Evolutionary conservation across 2,797 vertebrate genomes (phyloP), one percentile per base, ranked within the genome.

Genomic region (Phylloscopus collybita): DNA sequence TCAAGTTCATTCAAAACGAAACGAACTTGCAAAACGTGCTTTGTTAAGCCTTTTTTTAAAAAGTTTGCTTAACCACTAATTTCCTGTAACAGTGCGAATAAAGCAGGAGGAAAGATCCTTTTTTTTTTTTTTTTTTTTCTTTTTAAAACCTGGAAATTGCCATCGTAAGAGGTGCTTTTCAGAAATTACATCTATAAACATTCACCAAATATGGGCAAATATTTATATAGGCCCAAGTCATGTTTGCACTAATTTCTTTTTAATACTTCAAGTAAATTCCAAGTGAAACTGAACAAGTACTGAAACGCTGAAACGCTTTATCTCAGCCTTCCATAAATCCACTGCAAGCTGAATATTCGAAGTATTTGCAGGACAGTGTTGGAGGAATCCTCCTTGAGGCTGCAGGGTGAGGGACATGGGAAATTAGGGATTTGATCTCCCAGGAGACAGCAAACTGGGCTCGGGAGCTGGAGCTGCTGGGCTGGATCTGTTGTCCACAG

Each of bases 191-290:
- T 57, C 36, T 25, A 34, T 42, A 83, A 80, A 80, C 44, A 51
- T 85, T 70, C 91, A 42, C 86, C 79, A 96, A 93, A 94, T 84
- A 92, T 70, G 49, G 80, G 53, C 73, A 93, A 95, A 92, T 86
- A 93, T 93, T 95, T 92, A 49, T 54, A 78, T 9, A 94, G 47
- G 57, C 75, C 22, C 32, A 40, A 74, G 64, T 82, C 62, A 7
- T 74, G 54, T 82, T 94, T 94, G 82, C 32, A 60, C 54, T 75
- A 23, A 69, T 49, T 76, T 69, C 45, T 57, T 70, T 75, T 71
- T 91, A 56, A 72, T 80, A 76, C 78, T 85, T 90, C 70, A 85
- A 86, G 69, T 73, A 90, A 96, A 96, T 96, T 96, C 93, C 88
- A 82, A 73, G 61, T 60, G 44, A 85, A 90, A 76, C 67, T 2